Conservation (phyloP, 2,888 invertebrate species). For the Leptopilina drosophilae region DNA sequence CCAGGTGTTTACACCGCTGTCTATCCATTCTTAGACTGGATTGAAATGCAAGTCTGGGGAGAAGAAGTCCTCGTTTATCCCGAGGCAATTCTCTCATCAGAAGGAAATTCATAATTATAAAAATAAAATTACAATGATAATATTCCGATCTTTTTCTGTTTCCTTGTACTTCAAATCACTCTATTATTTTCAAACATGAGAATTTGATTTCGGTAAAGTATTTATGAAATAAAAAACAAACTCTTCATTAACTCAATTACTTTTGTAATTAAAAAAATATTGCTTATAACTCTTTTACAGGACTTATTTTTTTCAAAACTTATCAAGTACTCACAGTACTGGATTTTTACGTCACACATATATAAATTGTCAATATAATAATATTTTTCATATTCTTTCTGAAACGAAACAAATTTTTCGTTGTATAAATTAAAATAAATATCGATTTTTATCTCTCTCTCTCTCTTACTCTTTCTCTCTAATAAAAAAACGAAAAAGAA, state of each 20-base stretch:
- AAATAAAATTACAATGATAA: background rate
- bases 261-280: slow-evolving; percentile 36
- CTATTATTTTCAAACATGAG: background rate
- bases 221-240: background rate
- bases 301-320: background rate
- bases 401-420: background rate
- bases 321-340: slow-evolving; percentile 4
- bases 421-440: slow-evolving; percentile 25
- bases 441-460: background rate
- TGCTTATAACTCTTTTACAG: slow-evolving; percentile 5
- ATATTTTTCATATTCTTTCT: too few relatives aligned
- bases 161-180: background rate
- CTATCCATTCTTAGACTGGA: slow-evolving; percentile 69
- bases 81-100: background rate
- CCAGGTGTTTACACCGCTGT: slow-evolving; percentile 71
- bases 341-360: slow-evolving; percentile 4
- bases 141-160: background rate
- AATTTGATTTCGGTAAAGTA: background rate
- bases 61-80: slow-evolving; percentile 40
- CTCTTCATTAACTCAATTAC: slow-evolving; percentile 2
- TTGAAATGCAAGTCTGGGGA: slow-evolving; percentile 70
- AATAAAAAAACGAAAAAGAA: background rate
- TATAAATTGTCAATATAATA: slow-evolving; percentile 2
- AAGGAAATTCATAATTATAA: background rate
- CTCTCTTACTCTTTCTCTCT: background rate